A percentile compares a stretch with the other conserved stretches of the same genome.
Conservation (phyloP, 53 echinoderm and acorn worm species). For the Echinometra lucunter region DNA sequence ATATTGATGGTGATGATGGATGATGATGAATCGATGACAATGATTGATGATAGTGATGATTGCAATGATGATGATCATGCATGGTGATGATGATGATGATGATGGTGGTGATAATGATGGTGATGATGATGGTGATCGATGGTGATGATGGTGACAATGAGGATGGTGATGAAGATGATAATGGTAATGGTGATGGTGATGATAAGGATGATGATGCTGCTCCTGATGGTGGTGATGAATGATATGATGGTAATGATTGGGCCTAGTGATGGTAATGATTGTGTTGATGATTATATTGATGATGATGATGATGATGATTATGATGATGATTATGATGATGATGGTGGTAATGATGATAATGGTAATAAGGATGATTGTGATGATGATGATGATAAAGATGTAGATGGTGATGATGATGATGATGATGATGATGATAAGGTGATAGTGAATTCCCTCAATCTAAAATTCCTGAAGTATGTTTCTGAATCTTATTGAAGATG, state of each 20-base stretch:
- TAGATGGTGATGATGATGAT: not conserved
- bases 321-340: slow-evolving; percentile 51
- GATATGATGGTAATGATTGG: no score
- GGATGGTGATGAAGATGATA: not conserved
- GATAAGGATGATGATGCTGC: not conserved
- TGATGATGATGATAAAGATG: not conserved
- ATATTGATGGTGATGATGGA: not conserved
- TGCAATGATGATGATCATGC: not conserved
- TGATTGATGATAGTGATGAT: not conserved
- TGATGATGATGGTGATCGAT: slow-evolving; percentile 8
- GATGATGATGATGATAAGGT: not conserved
- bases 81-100: not conserved
- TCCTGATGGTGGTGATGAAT: no score
- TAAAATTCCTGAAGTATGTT: no score
- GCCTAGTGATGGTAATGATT: no score
- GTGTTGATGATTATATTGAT: slow-evolving; percentile 27
- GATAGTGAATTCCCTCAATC: not conserved
- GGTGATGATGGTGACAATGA: not conserved
- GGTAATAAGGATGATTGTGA: not conserved
- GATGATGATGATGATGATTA: slow-evolving; percentile 32
- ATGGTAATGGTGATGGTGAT: no score
- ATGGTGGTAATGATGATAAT: not conserved
- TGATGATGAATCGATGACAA: not conserved
- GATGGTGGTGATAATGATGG: slow-evolving; percentile 31
- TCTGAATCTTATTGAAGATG: no score